Base-by-base conservation (phyloP, 2,888 invertebrate genomes). In the Hemithea aestivaria region DNA sequence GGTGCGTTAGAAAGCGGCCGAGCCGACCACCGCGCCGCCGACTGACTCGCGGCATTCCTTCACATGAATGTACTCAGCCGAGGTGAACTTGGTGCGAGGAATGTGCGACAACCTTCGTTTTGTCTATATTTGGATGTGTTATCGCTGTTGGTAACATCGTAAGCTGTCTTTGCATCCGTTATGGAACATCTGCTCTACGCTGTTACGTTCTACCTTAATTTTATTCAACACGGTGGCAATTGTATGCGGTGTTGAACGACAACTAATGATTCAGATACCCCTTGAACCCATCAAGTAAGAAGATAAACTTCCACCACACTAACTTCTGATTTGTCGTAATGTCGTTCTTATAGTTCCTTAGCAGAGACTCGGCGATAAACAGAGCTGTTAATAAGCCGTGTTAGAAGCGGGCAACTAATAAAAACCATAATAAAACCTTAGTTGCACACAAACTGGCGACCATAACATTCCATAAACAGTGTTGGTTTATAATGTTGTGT, bases 1-100 rank as follows among this genome's bases (percentile, higher is more conserved):
- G 73, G 64, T 59, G 62, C 73, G 80, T 66, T 84, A 84, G 85
- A 84, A 84, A 84, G 85, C 83, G 75, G 73, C 66, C 68, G 16
- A 53, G 61, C 59, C 62, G 62, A 66, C 40, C 35, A 22, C 10
- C 64, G 58, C 67, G 60, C 54, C 62, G 64, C 66, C 66, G 66
- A 63, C 68, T 67, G 65, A 63, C 58, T 62, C 66, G 60, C 66
- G 73, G 70, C 78, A 82, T 80, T 82, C 81, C 72, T 77, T 70
- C 56, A 66, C 65, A 68, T 70, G n/a, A n/a, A n/a, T n/a, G 53
- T 56, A 57, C 38, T 28, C 23, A 7, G 35, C 12, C 31, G 44
- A 48, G 32, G 47, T 49, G 52, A 49, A 48, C 45, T 52, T 39
- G 43, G 33, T 45, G 35, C 16, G 16, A 34, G 41, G 53, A 53